Base-by-base conservation (phyloP, 2,888 invertebrate species). In the Drosophila histrio region DNA sequence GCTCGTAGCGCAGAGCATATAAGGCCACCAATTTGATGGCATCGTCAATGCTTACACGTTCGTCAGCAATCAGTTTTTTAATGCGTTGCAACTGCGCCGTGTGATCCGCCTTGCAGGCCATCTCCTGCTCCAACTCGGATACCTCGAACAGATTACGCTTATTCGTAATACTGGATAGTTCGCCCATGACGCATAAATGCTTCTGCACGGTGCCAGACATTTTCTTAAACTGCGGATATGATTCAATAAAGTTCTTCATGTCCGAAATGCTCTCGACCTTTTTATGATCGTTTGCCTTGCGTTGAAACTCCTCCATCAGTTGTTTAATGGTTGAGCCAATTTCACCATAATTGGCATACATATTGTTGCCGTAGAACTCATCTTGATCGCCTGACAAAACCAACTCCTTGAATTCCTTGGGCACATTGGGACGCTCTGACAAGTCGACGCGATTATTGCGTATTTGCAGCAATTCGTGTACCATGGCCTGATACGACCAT, bases 401-500 rank as follows among this genome's bases (percentile, higher is more conserved):
- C 0, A 99, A 96, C 93, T 99, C 99, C 76, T 95, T 94, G 72
- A 98, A 94, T 88, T 99, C 99, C 91, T 97, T 96, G 17, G 95
- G 94, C 68, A 98, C 95, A 41, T 96, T 97, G 11, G 96, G 95
- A 22, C 97, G 94, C 74, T 95, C 94, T 0, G 97, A 95, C 68
- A 99, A 94, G 91, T 96, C 97, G 22, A 99, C 98, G 61, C 99
- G 94, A 92, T 98, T 98, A 92, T 98, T 98, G 88, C 95, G 95
- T 74, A 99, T 98, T 0, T 95, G 95, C 38, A 99, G 92, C 53
- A 99, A 92, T 92, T 99, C 99, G 92, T 99, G 99, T 8, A 99
- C 98, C 99, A 99, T 99, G 1, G 99, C 99, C 92, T 99, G 99
- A 92, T 99, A 99, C 0, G 99, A 99, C 99, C 99, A 99, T 94